Evolutionary conservation across 2,888 invertebrate species (phyloP).

Genomic region (Drosophila dives): DNA sequence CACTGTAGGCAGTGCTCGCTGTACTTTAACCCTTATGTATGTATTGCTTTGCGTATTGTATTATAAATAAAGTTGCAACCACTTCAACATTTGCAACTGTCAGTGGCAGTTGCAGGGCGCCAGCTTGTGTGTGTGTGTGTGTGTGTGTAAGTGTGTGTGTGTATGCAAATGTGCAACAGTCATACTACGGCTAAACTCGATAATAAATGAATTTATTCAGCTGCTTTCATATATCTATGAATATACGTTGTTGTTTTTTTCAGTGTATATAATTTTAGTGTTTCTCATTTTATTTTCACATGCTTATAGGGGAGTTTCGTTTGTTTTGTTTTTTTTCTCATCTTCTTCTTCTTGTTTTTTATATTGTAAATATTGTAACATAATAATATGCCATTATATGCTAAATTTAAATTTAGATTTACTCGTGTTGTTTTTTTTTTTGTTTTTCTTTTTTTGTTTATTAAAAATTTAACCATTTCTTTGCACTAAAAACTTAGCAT

Average conservation of each 20-base stretch:
- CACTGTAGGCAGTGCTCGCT: slow-evolving; percentile 18
- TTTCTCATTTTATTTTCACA: slow-evolving; percentile 44
- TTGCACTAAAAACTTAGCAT: slow-evolving; percentile 81
- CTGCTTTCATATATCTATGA: slow-evolving; percentile 42
- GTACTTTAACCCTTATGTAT: slow-evolving; percentile 10
- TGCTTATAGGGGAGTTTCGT: slow-evolving; percentile 44
- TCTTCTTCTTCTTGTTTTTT: slow-evolving; percentile 18
- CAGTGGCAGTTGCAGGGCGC: slow-evolving; percentile 31
- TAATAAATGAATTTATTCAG: slow-evolving; percentile 52
- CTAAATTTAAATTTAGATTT: slow-evolving; percentile 73
- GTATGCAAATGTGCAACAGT: slow-evolving; percentile 72
- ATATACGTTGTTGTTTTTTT: slow-evolving; percentile 19
- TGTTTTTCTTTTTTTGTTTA: slow-evolving; percentile 44
- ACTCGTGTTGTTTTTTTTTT: slow-evolving; percentile 39
- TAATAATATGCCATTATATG: slow-evolving; percentile 69
- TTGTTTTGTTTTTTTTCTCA: slow-evolving; percentile 5
- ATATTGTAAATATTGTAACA: slow-evolving; percentile 74
- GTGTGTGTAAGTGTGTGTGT: slow-evolving; percentile 24
- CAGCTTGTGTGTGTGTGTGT: slow-evolving; percentile 17
- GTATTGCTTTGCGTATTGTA: slow-evolving; percentile 19
- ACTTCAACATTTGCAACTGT: slow-evolving; percentile 53
- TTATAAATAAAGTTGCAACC: slow-evolving; percentile 23
- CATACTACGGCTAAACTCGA: slow-evolving; percentile 64
- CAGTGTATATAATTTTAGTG: slow-evolving; percentile 39
- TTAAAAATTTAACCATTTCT: slow-evolving; percentile 75